Evolutionary conservation across 2,888 invertebrate species (phyloP), one percentile per base, ranked within the genome.

Genomic region (Stenodera caucasica): DNA sequence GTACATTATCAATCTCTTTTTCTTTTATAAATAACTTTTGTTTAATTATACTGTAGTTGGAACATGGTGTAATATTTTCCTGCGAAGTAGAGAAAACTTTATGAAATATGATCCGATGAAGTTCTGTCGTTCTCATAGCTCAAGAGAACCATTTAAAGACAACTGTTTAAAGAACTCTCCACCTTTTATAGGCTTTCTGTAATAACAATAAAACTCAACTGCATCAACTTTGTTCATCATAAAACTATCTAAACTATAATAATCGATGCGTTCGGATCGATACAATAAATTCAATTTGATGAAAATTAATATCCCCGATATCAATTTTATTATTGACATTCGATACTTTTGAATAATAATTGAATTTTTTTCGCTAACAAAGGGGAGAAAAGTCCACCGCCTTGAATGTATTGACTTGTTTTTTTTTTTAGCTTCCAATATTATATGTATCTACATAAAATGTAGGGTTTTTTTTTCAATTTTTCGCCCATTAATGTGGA

Each of bases 161-260:
- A 67, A 67, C 67, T 68, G 70, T 72, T 73, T 70, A 67, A 70
- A 70, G 67, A 71, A 73, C 66, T 74, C 66, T 74, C 73, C 71
- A 72, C 70, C 70, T 72, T 71, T 70, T 68, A 67, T 67, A 66
- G 58, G 65, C 68, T 68, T 64, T 50, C 49, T 55, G 65, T 66
- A 61, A 67, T 70, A 67, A 70, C 67, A 67, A 69, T 70, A 69
- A 69, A 69, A 65, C 63, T 64, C 55, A 18, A 30, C 21, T 55
- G 57, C 50, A 52, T 58, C 49, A 50, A 58, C 60, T 35, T 49
- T 61, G 55, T 58, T 58, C 55, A 58, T 58, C 52, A 61, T 53
- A 30, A 35, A 49, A 21, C 21, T 45, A 18, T 29, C 3, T 1
- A 2, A 26, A 7, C n/a, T 14, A 53, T 33, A 2, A 9, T 26